Evolutionary conservation across 2,797 vertebrate species (phyloP).

Genomic region (Dromococcyx pavoninus): DNA sequence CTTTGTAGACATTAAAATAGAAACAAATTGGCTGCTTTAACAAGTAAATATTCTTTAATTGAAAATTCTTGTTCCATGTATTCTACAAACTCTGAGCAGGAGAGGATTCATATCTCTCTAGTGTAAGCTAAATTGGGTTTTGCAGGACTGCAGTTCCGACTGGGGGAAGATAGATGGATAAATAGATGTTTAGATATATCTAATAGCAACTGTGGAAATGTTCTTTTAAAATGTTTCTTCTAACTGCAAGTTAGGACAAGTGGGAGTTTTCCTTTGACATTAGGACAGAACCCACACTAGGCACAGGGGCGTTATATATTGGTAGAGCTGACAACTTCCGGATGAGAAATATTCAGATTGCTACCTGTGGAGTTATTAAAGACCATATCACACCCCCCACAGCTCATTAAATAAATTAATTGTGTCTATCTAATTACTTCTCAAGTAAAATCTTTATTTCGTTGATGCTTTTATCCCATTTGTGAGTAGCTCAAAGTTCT

Average conservation of each 20-base stretch:
- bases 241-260: neutral
- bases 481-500: neutral
- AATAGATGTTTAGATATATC: neutral
- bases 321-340: neutral
- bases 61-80: neutral
- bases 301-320: too few species aligned
- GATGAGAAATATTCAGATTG: neutral
- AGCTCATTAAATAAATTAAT: neutral
- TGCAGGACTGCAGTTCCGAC: neutral
- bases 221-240: neutral
- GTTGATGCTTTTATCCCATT: neutral
- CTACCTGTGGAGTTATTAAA: neutral
- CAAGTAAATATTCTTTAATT: neutral
- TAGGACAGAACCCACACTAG: neutral
- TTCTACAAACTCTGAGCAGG: neutral
- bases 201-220: neutral
- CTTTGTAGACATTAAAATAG: neutral
- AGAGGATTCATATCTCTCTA: neutral
- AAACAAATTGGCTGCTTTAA: neutral
- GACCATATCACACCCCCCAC: accelerated
- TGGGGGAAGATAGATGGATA: neutral
- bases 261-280: neutral
- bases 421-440: neutral
- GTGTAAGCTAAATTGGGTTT: neutral
- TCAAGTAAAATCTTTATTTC: neutral